Evolutionary conservation across 1,140 invertebrate genomes (phyloP), one percentile per base, ranked within the genome.

Genomic region (Dysdera silvatica): DNA sequence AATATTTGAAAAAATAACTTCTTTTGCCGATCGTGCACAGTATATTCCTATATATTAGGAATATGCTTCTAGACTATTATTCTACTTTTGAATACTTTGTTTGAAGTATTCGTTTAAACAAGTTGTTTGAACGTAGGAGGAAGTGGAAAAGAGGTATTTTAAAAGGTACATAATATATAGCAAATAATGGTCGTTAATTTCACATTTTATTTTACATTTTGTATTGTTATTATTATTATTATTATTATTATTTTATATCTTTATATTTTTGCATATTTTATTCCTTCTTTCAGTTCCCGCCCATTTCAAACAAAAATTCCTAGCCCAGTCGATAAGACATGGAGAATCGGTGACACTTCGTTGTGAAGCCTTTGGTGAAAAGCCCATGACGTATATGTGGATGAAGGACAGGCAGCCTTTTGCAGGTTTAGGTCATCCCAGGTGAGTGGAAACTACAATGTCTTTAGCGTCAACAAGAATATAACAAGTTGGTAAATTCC

Each of bases 301-400:
- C 61, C 87, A 91, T 76, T 98, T 94, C 91, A 93, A 95, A 73
- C 81, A 92, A 70, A 92, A 96, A 77, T 94, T 94, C 26, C 88
- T 89, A 70, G 91, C 96, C 74, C 91, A 94, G 23, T 58, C 40
- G 7, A 62, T 71, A 0, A 26, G 63, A 41, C 54, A 49, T 12
- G 64, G 65, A 7, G 61, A 62, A 57, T 60, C 65, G 4, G 47
- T 69, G 0, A 53, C 62, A 12, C 23, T 71, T 2, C 45, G 32
- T 35, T 71, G 70, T 18, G 59, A 68, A 29, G 58, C 55, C 4
- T 60, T 55, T 48, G 58, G 57, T 29, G 70, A 71, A 53, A 68
- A 73, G 47, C 77, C 78, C 8, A 73, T 79, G 24, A 69, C 70
- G 16, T 74, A 80, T 26, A 66, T 64, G 24, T 79, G 78, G 79